Conservation (phyloP, 2,888 invertebrate genomes). For the Pollenia griseotomentosa region DNA sequence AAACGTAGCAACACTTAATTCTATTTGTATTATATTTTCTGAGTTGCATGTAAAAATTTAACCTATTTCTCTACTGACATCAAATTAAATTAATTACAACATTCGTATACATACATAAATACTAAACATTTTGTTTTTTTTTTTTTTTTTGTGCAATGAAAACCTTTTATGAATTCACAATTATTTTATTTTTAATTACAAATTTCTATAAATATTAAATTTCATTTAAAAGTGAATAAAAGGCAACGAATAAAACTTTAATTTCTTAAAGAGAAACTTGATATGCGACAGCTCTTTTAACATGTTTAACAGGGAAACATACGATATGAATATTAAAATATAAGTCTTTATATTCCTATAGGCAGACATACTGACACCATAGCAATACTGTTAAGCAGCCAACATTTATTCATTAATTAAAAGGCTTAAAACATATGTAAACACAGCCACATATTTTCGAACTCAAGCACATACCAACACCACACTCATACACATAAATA, state of each 20-base stretch:
- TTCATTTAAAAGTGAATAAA: slow-evolving; percentile 52
- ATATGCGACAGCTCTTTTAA: slow-evolving; percentile 3
- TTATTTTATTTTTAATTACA: slow-evolving; percentile 56
- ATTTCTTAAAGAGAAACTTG: slow-evolving; percentile 35
- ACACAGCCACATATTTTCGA: slow-evolving; percentile 9
- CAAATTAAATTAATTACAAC: slow-evolving; percentile 55
- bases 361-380: slow-evolving; percentile 14
- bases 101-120: neutral
- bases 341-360: neutral
- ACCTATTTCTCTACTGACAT: slow-evolving; percentile 33
- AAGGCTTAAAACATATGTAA: slow-evolving; percentile 70
- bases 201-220: slow-evolving; percentile 62
- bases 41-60: slow-evolving; percentile 36
- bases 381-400: slow-evolving; percentile 41
- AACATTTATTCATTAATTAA: slow-evolving; percentile 73
- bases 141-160: slow-evolving; percentile 3
- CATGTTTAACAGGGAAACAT: neutral
- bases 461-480: neutral
- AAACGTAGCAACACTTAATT: slow-evolving; percentile 6
- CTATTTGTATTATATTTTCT: slow-evolving; percentile 17
- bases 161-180: slow-evolving; percentile 64
- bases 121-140: neutral
- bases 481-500: neutral
- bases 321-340: neutral
- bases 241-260: slow-evolving; percentile 37